A percentile compares a stretch with the other conserved stretches of the same genome.
Conservation (phyloP, 2,113 vertebrate genomes). For the Brachirus orientalis region DNA sequence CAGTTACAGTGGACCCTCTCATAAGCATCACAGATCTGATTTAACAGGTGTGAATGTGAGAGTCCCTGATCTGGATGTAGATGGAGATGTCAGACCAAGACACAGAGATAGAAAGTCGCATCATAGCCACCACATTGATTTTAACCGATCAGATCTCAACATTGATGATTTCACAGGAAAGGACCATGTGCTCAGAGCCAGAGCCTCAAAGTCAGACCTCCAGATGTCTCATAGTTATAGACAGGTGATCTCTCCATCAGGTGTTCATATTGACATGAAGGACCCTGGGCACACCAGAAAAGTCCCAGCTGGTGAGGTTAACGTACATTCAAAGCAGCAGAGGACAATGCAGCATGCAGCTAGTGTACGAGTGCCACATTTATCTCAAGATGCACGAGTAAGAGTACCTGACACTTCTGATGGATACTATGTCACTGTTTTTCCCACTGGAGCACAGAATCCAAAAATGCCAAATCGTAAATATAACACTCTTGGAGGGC, state of each 20-base stretch:
- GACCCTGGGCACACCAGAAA: slow-evolving; percentile 13
- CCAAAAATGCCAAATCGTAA: slow-evolving; percentile 46
- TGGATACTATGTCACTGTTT: slow-evolving; percentile 63
- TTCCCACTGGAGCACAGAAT: slow-evolving; percentile 48
- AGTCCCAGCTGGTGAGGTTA: slow-evolving; percentile 2
- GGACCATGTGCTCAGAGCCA: slow-evolving; percentile 56
- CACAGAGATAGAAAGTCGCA: not conserved
- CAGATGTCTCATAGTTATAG: slow-evolving; percentile 11
- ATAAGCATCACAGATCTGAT: slow-evolving; percentile 43
- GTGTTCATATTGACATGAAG: slow-evolving; percentile 13
- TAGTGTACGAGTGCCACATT: not conserved
- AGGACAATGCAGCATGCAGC: not conserved
- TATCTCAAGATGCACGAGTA: slow-evolving; percentile 10
- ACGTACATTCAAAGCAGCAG: not conserved
- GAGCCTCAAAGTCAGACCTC: slow-evolving; percentile 39
- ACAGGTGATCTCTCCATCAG: not conserved
- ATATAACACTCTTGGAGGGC: slow-evolving; percentile 49
- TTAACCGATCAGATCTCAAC: slow-evolving; percentile 66
- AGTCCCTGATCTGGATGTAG: slow-evolving; percentile 53
- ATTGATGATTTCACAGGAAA: slow-evolving; percentile 72
- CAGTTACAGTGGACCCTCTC: slow-evolving; percentile 31
- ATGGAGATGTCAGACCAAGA: slow-evolving; percentile 18
- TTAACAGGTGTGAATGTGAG: slow-evolving; percentile 40
- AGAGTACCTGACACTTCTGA: slow-evolving; percentile 11
- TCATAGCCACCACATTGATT: slow-evolving; percentile 26